phyloP scores from a whole-genome alignment of 2,113 vertebrate genomes.

The Epinephelus fuscoguttatus region DNA sequence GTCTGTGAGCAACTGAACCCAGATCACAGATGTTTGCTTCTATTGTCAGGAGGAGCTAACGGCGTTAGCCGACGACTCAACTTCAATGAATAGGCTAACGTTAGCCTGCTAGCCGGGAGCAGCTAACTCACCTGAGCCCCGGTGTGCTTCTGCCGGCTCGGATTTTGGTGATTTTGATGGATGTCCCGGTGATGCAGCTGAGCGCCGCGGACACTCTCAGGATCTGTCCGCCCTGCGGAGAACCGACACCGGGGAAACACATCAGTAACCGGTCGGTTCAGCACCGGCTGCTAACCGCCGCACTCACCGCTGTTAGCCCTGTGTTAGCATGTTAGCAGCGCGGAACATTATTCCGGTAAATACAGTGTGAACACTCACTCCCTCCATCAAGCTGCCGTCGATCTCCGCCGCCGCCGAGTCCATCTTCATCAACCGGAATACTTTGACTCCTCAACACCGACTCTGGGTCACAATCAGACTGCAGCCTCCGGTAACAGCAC shows the following conservation, averaged over 20 bases:
- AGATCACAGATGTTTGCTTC: background rate
- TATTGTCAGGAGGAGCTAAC: background rate
- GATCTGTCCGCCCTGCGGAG: slow-evolving; percentile 93
- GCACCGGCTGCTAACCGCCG: slow-evolving; percentile 11
- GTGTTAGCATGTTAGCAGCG: slow-evolving; percentile 51
- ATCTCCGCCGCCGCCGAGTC: slow-evolving; percentile 84
- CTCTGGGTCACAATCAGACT: background rate
- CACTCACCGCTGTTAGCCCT: slow-evolving; percentile 26
- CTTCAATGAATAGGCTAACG: slow-evolving; percentile 73
- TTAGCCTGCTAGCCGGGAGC: slow-evolving; percentile 58
- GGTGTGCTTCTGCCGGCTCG: slow-evolving; percentile 94
- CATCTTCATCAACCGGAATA: slow-evolving; percentile 64
- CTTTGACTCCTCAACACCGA: background rate
- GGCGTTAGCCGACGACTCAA: background rate
- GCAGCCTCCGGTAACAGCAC: background rate
- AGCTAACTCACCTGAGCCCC: slow-evolving; percentile 89
- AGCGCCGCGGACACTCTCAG: slow-evolving; percentile 91
- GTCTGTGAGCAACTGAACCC: too few species aligned
- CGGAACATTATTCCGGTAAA: too few species aligned
- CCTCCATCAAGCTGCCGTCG: slow-evolving; percentile 96
- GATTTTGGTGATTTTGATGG: slow-evolving; percentile 90
- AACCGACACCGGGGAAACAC: slow-evolving; percentile 11
- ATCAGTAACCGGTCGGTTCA: background rate
- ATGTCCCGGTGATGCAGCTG: slow-evolving; percentile 90
- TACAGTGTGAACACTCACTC: slow-evolving; percentile 86